Evolutionary conservation across 2,113 vertebrate genomes (phyloP).

Genomic region (Myotis davidii): DNA sequence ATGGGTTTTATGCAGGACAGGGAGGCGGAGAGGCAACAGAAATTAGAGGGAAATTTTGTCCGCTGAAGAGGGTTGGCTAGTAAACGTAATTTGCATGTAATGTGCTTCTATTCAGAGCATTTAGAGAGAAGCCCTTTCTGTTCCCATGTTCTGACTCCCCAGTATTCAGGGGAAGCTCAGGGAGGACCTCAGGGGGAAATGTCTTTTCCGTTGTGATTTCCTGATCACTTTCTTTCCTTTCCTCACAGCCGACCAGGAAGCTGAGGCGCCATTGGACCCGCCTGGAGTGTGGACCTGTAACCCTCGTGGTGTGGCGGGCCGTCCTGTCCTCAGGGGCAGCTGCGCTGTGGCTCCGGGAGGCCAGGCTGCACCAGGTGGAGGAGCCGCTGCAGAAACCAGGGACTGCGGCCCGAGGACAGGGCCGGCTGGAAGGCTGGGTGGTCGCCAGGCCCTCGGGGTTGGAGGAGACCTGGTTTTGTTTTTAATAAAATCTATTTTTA

Average conservation of each 20-base stretch:
- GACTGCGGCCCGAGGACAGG: background rate
- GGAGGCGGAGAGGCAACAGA: background rate
- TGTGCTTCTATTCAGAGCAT: background rate
- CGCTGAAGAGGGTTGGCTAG: background rate
- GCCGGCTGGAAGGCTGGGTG: background rate
- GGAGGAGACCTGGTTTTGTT: background rate
- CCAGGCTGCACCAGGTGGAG: background rate
- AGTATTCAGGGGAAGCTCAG: background rate
- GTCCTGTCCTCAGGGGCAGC: background rate
- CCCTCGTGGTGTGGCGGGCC: too few relatives aligned
- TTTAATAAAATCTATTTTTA: too few relatives aligned
- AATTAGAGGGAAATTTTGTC: background rate
- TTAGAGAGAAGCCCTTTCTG: background rate
- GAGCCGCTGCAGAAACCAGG: background rate
- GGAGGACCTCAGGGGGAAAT: background rate
- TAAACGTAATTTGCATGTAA: background rate
- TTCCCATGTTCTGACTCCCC: background rate
- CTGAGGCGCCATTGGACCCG: background rate
- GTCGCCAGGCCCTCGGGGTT: background rate
- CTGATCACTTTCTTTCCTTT: background rate
- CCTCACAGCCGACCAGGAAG: background rate
- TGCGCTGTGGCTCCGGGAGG: fast-evolving
- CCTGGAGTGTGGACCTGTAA: background rate
- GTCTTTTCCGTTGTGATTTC: background rate
- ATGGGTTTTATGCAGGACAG: background rate